Conservation (phyloP, 2,888 invertebrate species). For the Hirudinaria manillensis region DNA sequence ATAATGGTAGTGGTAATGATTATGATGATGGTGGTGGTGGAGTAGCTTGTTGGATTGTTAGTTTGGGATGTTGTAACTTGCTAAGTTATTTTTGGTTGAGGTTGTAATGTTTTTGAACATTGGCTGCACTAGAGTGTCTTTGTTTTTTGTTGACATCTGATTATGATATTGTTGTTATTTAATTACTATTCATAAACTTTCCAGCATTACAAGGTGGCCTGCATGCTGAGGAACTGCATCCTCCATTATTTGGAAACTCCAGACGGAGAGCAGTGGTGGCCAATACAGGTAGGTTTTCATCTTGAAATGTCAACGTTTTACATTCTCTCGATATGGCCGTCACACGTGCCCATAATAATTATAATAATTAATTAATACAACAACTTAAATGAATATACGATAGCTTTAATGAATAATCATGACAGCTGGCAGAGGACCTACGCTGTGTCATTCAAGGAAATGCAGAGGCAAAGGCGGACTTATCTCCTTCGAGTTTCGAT, state of each 20-base stretch:
- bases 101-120: too few species aligned
- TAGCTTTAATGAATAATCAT: constrained; percentile 65
- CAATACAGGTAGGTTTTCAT: constrained; percentile 4
- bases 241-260: constrained; percentile 2
- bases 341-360: not conserved
- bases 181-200: not conserved
- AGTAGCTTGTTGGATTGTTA: too few species aligned
- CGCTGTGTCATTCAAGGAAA: too few species aligned
- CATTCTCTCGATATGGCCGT: not conserved
- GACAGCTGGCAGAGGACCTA: too few species aligned
- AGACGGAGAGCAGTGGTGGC: not conserved
- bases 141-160: too few species aligned
- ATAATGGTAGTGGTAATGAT: too few species aligned
- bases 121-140: too few species aligned
- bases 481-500: constrained; percentile 64
- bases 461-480: too few species aligned
- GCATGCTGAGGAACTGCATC: constrained; percentile 1
- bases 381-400: constrained; percentile 83
- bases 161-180: too few species aligned
- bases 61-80: too few species aligned
- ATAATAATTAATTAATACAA: constrained; percentile 63
- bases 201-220: constrained; percentile 23
- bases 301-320: not conserved
- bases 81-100: too few species aligned
- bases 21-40: too few species aligned